phyloP scores from a whole-genome alignment of 2,113 vertebrate species.

The Zosterops borbonicus region DNA sequence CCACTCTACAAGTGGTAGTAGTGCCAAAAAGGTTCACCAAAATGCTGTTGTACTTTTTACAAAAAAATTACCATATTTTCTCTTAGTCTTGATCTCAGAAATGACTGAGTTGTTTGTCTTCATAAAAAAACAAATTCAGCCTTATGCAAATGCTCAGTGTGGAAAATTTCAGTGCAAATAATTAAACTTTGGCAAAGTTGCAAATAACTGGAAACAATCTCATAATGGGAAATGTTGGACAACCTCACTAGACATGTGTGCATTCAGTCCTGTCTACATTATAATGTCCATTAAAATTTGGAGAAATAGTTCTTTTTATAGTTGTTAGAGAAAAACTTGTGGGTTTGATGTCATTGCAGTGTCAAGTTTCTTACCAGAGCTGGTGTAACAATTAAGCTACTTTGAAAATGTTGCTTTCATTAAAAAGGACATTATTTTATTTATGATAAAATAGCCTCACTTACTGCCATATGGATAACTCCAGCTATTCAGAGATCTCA shows the following conservation, averaged over 20 bases:
- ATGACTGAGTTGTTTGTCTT: background rate
- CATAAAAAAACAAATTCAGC: background rate
- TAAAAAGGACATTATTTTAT: background rate
- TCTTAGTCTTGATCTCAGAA: background rate
- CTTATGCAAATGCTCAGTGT: background rate
- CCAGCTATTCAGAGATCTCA: background rate
- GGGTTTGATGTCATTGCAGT: background rate
- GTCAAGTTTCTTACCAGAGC: background rate
- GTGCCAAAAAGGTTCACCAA: background rate
- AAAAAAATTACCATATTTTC: background rate
- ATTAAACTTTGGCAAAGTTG: conserved; percentile 38
- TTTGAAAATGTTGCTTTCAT: background rate
- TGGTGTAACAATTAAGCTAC: background rate
- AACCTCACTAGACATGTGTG: background rate
- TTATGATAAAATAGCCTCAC: background rate
- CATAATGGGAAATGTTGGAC: background rate
- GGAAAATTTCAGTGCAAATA: conserved; percentile 41
- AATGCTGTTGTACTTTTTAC: background rate
- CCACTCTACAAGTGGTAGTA: background rate
- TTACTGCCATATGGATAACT: background rate
- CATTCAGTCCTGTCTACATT: background rate
- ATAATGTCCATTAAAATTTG: background rate
- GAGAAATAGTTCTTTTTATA: background rate
- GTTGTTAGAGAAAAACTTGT: background rate
- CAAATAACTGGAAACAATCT: conserved; percentile 26